phyloP scores from a whole-genome alignment of 2,113 vertebrate species.

The Rhea americana region DNA sequence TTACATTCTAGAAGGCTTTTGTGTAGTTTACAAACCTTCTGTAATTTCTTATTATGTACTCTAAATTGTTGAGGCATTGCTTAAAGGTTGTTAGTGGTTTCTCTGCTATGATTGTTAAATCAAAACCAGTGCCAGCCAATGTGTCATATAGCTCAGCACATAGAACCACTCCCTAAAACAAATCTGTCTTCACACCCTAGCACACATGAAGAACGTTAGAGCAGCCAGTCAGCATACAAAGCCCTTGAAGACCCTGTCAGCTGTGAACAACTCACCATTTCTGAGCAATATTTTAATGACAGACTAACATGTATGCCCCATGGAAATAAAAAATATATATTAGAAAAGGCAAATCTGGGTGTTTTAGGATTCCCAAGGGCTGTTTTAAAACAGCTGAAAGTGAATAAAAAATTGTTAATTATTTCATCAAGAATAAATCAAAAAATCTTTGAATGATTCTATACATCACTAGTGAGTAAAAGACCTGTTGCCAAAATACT shows the following conservation, averaged over 20 bases:
- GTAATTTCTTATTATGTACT: slow-evolving; percentile 37
- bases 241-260: background rate
- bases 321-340: background rate
- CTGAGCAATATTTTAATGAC: background rate
- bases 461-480: background rate
- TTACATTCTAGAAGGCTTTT: background rate
- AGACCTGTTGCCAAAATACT: background rate
- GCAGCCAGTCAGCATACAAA: background rate
- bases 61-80: slow-evolving; percentile 38
- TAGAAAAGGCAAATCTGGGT: background rate
- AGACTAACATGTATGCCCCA: background rate
- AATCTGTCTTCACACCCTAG: background rate
- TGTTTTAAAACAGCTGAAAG: background rate
- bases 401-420: background rate
- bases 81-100: slow-evolving; percentile 58
- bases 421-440: background rate
- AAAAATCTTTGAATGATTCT: background rate
- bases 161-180: background rate
- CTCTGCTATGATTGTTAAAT: slow-evolving; percentile 49
- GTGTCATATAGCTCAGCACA: slow-evolving; percentile 2
- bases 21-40: slow-evolving; percentile 2
- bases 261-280: background rate
- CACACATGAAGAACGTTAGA: background rate
- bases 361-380: background rate
- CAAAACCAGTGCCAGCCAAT: slow-evolving; percentile 24